phyloP scores from a whole-genome alignment of 2,797 vertebrate species.

The Allochrocebus solatus region DNA sequence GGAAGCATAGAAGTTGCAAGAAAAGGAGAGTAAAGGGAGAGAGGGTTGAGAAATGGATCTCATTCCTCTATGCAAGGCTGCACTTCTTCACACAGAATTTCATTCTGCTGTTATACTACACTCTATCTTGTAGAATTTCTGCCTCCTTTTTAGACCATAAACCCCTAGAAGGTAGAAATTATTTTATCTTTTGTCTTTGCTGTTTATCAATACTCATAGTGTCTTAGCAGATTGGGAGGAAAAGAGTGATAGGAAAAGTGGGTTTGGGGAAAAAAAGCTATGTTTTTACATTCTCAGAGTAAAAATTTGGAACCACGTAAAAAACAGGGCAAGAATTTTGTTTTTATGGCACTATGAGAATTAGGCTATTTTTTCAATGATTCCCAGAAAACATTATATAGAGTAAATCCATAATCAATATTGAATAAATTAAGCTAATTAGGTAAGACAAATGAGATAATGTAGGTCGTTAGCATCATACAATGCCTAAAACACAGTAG shows the following conservation, averaged over 20 bases:
- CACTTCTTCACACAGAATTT: not conserved
- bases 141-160: not conserved
- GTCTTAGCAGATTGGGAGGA: not conserved
- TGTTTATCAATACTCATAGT: not conserved
- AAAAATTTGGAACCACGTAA: not conserved
- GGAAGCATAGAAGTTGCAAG: not conserved
- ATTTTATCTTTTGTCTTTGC: not conserved
- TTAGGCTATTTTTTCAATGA: not conserved
- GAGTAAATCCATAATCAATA: not conserved
- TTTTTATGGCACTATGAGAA: not conserved
- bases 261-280: fast-evolving
- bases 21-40: not conserved
- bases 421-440: not conserved
- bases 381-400: not conserved
- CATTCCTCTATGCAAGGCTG: not conserved
- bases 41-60: not conserved
- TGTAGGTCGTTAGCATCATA: not conserved
- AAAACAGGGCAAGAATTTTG: not conserved
- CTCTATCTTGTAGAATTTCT: not conserved
- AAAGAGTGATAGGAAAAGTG: not conserved
- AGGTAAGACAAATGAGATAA: not conserved
- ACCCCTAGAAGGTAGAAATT: not conserved
- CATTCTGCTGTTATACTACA: not conserved
- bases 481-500: not conserved
- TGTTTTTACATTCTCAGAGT: not conserved